A percentile compares a stretch with the other conserved stretches of the same genome.
These are phyloP conservation scores for Xestobium rufovillosum DNA, from an alignment of 2,888 invertebrate species.

Conservation along the genomic window DNA sequence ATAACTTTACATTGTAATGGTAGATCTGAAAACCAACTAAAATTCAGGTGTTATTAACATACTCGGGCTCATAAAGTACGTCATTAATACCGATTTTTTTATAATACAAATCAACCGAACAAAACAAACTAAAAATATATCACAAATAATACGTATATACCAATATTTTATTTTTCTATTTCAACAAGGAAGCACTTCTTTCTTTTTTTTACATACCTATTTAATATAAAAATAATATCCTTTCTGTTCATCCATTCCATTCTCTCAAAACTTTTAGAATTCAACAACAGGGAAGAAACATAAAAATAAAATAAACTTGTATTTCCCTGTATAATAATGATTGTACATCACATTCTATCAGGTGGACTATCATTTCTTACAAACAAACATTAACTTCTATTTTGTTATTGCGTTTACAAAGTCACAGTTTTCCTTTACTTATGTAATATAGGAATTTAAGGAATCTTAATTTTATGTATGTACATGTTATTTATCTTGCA, in stretches of 20 bases:
- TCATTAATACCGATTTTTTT: slow-evolving; percentile 18
- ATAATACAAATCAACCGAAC: slow-evolving; percentile 11
- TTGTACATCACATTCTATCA: slow-evolving; percentile 32
- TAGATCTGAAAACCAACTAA: too few relatives aligned
- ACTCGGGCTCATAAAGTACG: slow-evolving; percentile 31
- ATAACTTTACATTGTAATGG: too few relatives aligned
- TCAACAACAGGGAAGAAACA: slow-evolving; percentile 13
- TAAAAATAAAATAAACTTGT: slow-evolving; percentile 18
- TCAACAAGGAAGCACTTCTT: slow-evolving; percentile 12
- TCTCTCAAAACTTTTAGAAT: slow-evolving; percentile 14
- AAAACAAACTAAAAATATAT: too few relatives aligned
- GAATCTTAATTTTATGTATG: too few relatives aligned
- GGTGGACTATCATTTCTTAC: not conserved
- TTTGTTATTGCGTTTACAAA: slow-evolving; percentile 1
- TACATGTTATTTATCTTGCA: too few relatives aligned
- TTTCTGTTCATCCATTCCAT: too few relatives aligned
- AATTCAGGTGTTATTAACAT: slow-evolving; percentile 25
- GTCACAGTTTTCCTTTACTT: slow-evolving; percentile 2
- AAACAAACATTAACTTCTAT: not conserved
- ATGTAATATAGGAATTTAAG: too few relatives aligned
- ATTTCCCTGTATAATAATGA: slow-evolving; percentile 30
- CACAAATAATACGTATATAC: too few relatives aligned
- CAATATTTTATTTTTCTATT: too few relatives aligned
- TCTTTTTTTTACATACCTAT: not conserved
- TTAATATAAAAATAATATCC: not conserved